Evolutionary conservation across 2,113 vertebrate species (phyloP).

Genomic region (Malurus elegans): DNA sequence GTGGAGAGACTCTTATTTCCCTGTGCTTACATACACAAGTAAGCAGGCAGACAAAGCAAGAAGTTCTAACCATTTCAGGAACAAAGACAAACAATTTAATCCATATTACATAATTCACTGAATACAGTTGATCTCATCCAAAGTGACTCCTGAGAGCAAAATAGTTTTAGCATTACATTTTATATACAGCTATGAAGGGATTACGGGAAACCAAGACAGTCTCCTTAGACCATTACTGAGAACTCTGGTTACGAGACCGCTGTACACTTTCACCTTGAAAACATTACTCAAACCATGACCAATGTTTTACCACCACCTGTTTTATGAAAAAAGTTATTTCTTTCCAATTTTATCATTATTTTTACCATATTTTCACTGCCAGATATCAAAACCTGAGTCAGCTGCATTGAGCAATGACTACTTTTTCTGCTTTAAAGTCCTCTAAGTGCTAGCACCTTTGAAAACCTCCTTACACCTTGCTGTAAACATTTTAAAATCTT

Average conservation of each 20-base stretch:
- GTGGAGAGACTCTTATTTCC: neutral
- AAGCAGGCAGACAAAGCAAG: conserved; percentile 66
- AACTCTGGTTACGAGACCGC: neutral
- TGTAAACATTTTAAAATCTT: neutral
- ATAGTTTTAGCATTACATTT: conserved; percentile 72
- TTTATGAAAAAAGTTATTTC: neutral
- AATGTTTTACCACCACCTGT: conserved; percentile 4
- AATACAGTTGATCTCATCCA: conserved; percentile 69
- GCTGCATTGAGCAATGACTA: neutral
- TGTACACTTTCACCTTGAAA: neutral
- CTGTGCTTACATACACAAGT: conserved; percentile 43
- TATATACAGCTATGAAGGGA: conserved; percentile 73
- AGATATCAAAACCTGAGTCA: neutral
- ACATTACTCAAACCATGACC: neutral
- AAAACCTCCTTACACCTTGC: neutral
- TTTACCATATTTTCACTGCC: neutral
- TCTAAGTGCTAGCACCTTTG: neutral
- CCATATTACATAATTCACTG: conserved; percentile 66
- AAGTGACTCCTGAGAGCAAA: conserved; percentile 72
- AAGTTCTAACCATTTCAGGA: conserved; percentile 68
- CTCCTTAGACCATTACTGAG: conserved; percentile 37
- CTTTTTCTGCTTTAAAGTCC: neutral
- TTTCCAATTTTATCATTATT: neutral
- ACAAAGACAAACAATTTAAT: conserved; percentile 73
- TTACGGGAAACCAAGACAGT: conserved; percentile 58